Evolutionary conservation across 2,113 vertebrate genomes (phyloP).

Genomic region (Marmota monax): DNA sequence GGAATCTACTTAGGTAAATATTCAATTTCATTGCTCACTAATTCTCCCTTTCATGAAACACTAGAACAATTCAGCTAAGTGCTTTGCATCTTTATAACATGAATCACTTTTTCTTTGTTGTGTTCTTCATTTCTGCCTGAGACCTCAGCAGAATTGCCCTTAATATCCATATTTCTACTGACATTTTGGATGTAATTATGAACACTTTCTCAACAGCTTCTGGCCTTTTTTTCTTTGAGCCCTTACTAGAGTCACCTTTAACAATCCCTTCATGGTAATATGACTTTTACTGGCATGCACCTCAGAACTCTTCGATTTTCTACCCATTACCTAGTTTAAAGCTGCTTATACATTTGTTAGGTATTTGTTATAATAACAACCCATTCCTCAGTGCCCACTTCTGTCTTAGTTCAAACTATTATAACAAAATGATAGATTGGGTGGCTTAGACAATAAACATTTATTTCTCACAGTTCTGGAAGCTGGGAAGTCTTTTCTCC

Average conservation of each 20-base stretch:
- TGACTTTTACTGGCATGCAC: neutral
- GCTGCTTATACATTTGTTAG: neutral
- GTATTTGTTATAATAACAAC: neutral
- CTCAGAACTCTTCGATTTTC: neutral
- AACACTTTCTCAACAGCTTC: neutral
- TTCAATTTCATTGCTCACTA: neutral
- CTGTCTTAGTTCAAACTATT: too few species aligned
- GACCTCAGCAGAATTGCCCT: neutral
- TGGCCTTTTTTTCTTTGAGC: neutral
- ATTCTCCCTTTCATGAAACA: neutral
- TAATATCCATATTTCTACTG: neutral
- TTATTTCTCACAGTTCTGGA: neutral
- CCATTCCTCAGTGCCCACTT: neutral
- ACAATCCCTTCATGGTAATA: neutral
- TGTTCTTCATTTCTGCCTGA: neutral
- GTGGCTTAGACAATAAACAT: neutral
- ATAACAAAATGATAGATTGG: neutral
- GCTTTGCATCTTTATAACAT: neutral
- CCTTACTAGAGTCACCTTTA: neutral
- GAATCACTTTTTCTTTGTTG: neutral
- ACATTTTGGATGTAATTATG: neutral
- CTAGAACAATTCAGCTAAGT: neutral
- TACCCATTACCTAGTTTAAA: neutral
- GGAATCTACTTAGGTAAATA: neutral
- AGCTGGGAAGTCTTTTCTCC: neutral